Conservation (phyloP, 2,113 vertebrate genomes). For the Orcinus orca region DNA sequence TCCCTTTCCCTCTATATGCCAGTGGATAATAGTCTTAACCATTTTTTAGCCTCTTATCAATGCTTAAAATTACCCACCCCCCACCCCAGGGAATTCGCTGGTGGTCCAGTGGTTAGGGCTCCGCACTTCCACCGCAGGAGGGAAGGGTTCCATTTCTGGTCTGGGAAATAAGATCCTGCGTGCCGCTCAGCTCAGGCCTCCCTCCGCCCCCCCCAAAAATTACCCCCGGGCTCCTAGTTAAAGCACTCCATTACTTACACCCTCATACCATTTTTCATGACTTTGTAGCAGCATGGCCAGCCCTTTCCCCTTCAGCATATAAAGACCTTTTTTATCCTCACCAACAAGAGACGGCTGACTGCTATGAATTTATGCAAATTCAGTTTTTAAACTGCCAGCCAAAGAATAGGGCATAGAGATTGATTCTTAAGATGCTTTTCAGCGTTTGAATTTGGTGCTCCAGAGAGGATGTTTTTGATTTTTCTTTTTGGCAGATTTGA, state of each 20-base stretch:
- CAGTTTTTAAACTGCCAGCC: slow-evolving; percentile 64
- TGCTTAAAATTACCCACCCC: neutral
- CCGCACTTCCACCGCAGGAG: neutral
- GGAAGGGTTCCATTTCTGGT: neutral
- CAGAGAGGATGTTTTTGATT: slow-evolving; percentile 51
- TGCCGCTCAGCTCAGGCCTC: neutral
- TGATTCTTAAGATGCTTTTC: slow-evolving; percentile 61
- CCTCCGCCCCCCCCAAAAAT: neutral
- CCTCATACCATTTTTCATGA: neutral
- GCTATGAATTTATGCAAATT: slow-evolving; percentile 69
- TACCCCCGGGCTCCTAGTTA: neutral
- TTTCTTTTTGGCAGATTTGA: slow-evolving; percentile 66
- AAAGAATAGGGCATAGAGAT: slow-evolving; percentile 50
- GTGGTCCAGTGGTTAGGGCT: neutral
- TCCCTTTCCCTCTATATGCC: neutral
- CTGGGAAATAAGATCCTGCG: neutral
- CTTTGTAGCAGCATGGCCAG: neutral
- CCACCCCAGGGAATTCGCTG: too few relatives aligned
- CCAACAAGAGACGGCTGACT: slow-evolving; percentile 30
- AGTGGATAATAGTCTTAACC: neutral
- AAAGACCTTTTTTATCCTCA: slow-evolving; percentile 47
- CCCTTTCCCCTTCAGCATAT: neutral
- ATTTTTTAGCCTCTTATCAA: neutral
- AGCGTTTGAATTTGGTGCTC: slow-evolving; percentile 66
- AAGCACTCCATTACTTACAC: neutral